Evolutionary conservation across 2,797 vertebrate genomes (phyloP).

Genomic region (Thripadectes ignobilis): DNA sequence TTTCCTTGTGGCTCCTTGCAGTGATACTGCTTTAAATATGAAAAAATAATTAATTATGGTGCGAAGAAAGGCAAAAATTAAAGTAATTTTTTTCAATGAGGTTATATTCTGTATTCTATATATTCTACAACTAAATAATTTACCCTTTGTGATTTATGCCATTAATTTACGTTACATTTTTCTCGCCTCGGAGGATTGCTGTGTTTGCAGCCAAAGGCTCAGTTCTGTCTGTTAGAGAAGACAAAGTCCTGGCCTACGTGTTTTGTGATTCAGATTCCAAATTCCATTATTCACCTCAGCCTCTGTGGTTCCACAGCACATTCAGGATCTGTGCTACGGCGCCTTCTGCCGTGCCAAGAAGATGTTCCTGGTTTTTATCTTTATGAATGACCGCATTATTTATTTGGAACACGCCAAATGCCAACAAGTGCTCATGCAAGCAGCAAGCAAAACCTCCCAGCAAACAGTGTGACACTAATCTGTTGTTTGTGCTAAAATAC

Average conservation of each 20-base stretch:
- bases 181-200: accelerated
- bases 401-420: background rate
- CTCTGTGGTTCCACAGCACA: background rate
- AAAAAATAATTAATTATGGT: background rate
- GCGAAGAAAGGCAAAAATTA: background rate
- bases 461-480: conserved; percentile 31
- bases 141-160: background rate
- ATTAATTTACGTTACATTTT: background rate
- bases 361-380: background rate
- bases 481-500: conserved; percentile 51
- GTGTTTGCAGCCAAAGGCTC: background rate
- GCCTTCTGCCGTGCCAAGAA: background rate
- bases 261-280: background rate
- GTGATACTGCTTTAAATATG: background rate
- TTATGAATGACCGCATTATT: background rate
- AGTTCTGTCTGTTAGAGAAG: background rate
- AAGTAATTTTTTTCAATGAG: background rate
- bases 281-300: background rate
- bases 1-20: background rate
- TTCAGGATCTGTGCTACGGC: background rate
- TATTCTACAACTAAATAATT: background rate
- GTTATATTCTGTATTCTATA: background rate
- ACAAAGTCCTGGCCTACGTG: background rate
- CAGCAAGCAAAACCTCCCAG: conserved; percentile 1
- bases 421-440: background rate